Conservation (phyloP, 2,797 vertebrate genomes). For the Cirrhinus molitorella region DNA sequence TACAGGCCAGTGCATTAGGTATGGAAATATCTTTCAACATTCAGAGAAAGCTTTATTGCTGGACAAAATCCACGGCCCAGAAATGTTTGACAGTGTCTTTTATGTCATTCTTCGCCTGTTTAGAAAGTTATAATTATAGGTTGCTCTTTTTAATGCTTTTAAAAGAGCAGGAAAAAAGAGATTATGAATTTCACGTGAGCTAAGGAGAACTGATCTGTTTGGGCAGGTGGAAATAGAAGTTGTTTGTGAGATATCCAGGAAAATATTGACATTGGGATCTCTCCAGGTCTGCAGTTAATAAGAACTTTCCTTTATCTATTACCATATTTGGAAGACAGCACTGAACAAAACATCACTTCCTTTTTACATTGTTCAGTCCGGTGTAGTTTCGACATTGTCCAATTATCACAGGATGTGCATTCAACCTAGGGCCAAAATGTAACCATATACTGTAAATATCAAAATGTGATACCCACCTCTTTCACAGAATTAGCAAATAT, state of each 20-base stretch:
- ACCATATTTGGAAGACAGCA: neutral
- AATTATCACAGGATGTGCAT: neutral
- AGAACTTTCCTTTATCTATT: neutral
- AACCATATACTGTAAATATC: neutral
- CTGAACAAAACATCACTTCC: neutral
- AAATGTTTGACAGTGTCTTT: neutral
- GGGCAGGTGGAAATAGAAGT: neutral
- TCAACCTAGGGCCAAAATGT: neutral
- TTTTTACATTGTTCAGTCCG: constrained; percentile 5
- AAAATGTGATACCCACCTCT: neutral
- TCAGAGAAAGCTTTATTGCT: neutral
- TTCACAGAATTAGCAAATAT: neutral
- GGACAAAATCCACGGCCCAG: neutral
- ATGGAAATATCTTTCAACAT: neutral
- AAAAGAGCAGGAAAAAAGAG: neutral
- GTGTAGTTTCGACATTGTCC: neutral
- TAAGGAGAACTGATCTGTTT: neutral
- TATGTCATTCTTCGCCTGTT: neutral
- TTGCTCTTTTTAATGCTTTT: neutral
- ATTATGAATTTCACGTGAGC: neutral
- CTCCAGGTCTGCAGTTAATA: neutral
- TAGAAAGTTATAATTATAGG: neutral
- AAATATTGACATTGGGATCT: constrained; percentile 25
- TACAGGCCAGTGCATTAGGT: neutral
- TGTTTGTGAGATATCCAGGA: neutral